phyloP scores from a whole-genome alignment of 53 echinoderm and acorn worm species.

The Zoroaster sp. region DNA sequence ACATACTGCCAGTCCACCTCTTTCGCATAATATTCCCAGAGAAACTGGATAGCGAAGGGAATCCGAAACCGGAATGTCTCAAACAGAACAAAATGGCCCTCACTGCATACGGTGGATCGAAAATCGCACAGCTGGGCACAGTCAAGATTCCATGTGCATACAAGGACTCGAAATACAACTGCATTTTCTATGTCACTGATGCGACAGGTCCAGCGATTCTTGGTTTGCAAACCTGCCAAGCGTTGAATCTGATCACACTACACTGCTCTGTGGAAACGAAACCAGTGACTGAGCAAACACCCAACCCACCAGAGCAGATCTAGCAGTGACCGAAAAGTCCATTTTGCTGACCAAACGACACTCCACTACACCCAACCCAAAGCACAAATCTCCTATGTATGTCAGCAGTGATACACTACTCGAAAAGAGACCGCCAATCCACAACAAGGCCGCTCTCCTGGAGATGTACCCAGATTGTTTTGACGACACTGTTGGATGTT shows the following conservation, averaged over 20 bases:
- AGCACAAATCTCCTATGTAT: not conserved
- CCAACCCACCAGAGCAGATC: not conserved
- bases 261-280: conserved; percentile 1
- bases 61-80: no score
- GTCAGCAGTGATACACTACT: not conserved
- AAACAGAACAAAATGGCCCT: no score
- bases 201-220: no score
- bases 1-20: no score
- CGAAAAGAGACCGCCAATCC: conserved; percentile 2
- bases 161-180: no score
- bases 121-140: no score
- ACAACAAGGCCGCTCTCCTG: not conserved
- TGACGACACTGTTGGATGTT: conserved; percentile 22
- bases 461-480: conserved; percentile 50
- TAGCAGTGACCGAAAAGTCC: not conserved
- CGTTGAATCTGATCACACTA: not conserved
- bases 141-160: no score
- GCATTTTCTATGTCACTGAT: no score
- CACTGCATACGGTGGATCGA: not conserved
- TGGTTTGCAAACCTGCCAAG: no score
- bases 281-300: not conserved
- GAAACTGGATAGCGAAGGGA: no score
- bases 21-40: no score
- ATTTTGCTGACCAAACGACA: not conserved
- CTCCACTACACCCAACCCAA: not conserved